Conservation (phyloP, 1,140 invertebrate species). For the Phymorhynchus buccinoides region DNA sequence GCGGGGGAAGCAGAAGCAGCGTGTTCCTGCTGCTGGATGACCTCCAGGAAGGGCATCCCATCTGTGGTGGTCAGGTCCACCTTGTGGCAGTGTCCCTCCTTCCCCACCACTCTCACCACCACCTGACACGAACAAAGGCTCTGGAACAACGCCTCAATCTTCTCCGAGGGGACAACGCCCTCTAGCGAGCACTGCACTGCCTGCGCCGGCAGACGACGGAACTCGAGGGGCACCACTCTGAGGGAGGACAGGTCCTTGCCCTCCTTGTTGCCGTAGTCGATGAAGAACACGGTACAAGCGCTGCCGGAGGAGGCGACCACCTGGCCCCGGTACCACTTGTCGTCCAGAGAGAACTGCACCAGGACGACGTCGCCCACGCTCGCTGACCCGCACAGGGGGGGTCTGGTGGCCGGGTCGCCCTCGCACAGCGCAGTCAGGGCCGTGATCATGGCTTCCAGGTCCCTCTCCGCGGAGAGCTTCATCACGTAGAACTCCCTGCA, state of each 20-base stretch:
- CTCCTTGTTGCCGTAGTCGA: constrained; percentile 53
- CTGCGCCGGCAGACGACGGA: constrained; percentile 9
- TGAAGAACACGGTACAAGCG: constrained; percentile 41
- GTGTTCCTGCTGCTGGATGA: not conserved
- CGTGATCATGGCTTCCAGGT: constrained; percentile 13
- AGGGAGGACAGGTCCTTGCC: constrained; percentile 36
- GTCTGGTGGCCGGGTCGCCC: not conserved
- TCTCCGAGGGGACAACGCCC: not conserved
- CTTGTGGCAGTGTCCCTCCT: not conserved
- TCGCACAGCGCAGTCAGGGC: not conserved
- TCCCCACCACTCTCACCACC: not conserved
- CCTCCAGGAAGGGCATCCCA: not conserved
- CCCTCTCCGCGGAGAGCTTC: not conserved
- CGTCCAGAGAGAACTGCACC: constrained; percentile 42
- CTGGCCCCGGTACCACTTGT: constrained; percentile 47
- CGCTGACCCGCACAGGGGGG: not conserved
- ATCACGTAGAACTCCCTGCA: constrained; percentile 22
- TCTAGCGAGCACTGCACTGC: constrained; percentile 22
- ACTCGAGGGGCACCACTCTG: constrained; percentile 24
- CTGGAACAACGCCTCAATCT: not conserved
- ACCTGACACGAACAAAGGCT: not conserved
- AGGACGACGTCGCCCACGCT: constrained; percentile 25
- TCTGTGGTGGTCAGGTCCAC: not conserved
- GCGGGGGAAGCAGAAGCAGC: not conserved
- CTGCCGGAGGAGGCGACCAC: constrained; percentile 23